Evolutionary conservation across 1,140 invertebrate species (phyloP), one percentile per base, ranked within the genome.

Genomic region (Drosophila parabipectinata): DNA sequence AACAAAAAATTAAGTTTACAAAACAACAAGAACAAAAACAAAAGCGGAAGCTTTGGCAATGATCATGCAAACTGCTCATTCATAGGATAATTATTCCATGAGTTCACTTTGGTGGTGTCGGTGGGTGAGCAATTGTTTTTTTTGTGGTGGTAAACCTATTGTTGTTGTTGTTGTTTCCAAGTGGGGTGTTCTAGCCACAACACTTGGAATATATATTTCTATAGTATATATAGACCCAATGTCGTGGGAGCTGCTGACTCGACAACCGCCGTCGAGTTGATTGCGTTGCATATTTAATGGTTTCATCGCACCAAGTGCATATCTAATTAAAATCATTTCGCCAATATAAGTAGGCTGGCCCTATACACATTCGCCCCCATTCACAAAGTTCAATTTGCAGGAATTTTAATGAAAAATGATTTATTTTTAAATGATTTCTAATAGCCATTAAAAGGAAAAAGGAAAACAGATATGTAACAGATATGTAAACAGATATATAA

Each of bases 81-180:
- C 83, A 88, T 87, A 83, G 83, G 83, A 87, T 87, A 88, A 87
- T 87, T 87, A 87, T 87, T 87, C 83, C 83, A 87, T 87, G 83
- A 88, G 83, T 83, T 84, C 80, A 84, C 78, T 71, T 64, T 54
- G 72, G 37, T 59, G 66, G 45, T 66, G 53, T 58, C 54, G 68
- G 66, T 51, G 60, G 72, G 64, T 71, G 67, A 71, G 67, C 67
- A 71, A 71, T 71, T 69, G 67, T 69, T 68, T 56, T 45, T 5
- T 57, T 30, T 14, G 15, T 75, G 48, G 44, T 41, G 62, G 71
- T 77, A 72, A 79, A 61, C 64, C 72, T 62, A 41, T 54, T 51
- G 60, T 37, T 37, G 55, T 59, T 18, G 44, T 53, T 77, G 72
- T 72, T 75, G 64, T 72, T 72, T 66, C 50, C 77, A 41, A 62